A percentile compares a stretch with the other conserved stretches of the same genome.
These are phyloP conservation scores for Acomys russatus DNA, from an alignment of 2,797 vertebrate species.

Conservation along the genomic window DNA sequence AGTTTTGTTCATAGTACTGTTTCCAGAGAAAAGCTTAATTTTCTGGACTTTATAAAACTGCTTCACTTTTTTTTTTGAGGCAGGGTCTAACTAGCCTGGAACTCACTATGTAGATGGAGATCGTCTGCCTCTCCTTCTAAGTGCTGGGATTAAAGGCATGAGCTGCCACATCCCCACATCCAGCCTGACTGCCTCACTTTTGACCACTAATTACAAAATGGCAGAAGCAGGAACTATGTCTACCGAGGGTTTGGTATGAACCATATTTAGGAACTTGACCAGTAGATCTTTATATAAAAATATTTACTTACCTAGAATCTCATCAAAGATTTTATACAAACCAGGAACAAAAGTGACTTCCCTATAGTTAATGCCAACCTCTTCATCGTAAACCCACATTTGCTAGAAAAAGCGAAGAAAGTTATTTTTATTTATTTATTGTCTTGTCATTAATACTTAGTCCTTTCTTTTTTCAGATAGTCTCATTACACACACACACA, in stretches of 20 bases:
- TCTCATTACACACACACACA: neutral
- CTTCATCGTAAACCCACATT: conserved; percentile 99
- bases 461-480: neutral
- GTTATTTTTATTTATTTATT: conserved; percentile 45
- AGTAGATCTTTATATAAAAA: conserved; percentile 35
- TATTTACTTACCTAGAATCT: conserved; percentile 95
- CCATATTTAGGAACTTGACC: neutral
- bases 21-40: conserved; percentile 50
- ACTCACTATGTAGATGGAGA: neutral
- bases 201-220: conserved; percentile 35
- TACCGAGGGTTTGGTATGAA: conserved; percentile 26
- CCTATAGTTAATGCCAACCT: conserved; percentile 94
- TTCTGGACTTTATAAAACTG: conserved; percentile 6
- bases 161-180: no score
- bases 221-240: neutral
- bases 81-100: neutral
- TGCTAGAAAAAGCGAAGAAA: conserved; percentile 89
- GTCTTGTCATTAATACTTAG: neutral
- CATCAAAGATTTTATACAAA: conserved; percentile 99
- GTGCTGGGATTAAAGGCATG: neutral
- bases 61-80: neutral
- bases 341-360: conserved; percentile 98
- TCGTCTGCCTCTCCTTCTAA: neutral
- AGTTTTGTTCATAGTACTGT: conserved; percentile 16
- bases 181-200: neutral